These are phyloP conservation scores for Pipa parva DNA, from an alignment of 2,113 vertebrate species.

Conservation along the genomic window DNA sequence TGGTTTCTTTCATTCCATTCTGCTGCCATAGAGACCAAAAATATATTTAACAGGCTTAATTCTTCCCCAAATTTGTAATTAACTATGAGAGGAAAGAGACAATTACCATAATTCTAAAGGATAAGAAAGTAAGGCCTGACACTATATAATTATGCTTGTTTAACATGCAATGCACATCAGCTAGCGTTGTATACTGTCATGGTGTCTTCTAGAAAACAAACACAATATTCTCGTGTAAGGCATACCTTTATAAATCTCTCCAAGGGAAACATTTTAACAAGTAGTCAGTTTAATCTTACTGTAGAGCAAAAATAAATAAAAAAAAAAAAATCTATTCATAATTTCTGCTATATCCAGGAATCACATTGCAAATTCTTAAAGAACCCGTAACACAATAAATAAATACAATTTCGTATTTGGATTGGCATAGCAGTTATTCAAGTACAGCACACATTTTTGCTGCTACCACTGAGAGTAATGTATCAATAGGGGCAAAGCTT, in stretches of 20 bases:
- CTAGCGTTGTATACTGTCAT: constrained; percentile 49
- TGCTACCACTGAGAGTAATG: too few relatives aligned
- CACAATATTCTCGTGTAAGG: not conserved
- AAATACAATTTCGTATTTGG: too few relatives aligned
- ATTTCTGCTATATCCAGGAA: not conserved
- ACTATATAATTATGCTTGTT: constrained; percentile 65
- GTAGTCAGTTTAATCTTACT: not conserved
- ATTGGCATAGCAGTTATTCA: too few relatives aligned
- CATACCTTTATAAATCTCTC: not conserved
- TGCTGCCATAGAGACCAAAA: constrained; percentile 65
- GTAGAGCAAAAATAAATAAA: too few relatives aligned
- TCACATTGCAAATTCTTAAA: too few relatives aligned
- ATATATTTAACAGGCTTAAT: constrained; percentile 63
- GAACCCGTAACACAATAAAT: too few relatives aligned
- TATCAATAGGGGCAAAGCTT: too few relatives aligned
- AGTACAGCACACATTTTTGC: too few relatives aligned
- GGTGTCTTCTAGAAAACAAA: constrained; percentile 48
- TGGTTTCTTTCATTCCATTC: constrained; percentile 54
- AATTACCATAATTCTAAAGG: constrained; percentile 68
- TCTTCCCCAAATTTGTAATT: constrained; percentile 72
- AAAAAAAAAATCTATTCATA: not conserved
- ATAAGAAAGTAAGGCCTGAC: constrained; percentile 60
- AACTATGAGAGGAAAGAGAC: constrained; percentile 61
- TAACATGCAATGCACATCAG: constrained; percentile 53
- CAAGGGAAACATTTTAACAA: not conserved